These are phyloP conservation scores for Pammene aurita DNA, from an alignment of 2,888 invertebrate species.

Conservation along the genomic window DNA sequence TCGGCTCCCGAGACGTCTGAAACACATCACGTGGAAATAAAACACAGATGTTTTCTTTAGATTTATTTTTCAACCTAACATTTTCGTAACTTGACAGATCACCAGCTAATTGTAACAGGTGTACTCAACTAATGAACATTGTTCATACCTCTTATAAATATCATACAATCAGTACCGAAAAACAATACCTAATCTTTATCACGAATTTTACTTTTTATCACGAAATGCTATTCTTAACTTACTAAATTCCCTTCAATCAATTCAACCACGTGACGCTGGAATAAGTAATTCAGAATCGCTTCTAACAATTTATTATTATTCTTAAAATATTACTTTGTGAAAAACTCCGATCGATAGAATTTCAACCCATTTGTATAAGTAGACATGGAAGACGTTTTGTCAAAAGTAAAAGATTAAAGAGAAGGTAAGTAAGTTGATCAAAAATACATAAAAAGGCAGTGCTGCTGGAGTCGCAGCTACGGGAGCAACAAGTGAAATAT, in stretches of 20 bases:
- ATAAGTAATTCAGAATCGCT: conserved; percentile 36
- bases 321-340: conserved; percentile 36
- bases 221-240: conserved; percentile 78
- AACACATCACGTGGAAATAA: conserved; percentile 52
- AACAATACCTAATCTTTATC: conserved; percentile 79
- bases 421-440: conserved; percentile 44
- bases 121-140: conserved; percentile 80
- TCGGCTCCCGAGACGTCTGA: conserved; percentile 41
- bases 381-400: conserved; percentile 68
- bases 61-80: conserved; percentile 83
- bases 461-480: conserved; percentile 50
- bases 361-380: conserved; percentile 51
- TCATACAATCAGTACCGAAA: conserved; percentile 80
- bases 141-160: conserved; percentile 81
- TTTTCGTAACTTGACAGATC: conserved; percentile 78
- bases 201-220: conserved; percentile 81
- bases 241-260: conserved; percentile 81
- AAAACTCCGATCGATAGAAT: conserved; percentile 49
- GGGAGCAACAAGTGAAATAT: conserved; percentile 49
- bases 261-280: conserved; percentile 51
- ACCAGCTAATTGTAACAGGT: conserved; percentile 80
- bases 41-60: conserved; percentile 68
- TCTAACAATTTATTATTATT: conserved; percentile 34
- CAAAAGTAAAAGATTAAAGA: conserved; percentile 46
- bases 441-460: conserved; percentile 48